Evolutionary conservation across 2,888 invertebrate species (phyloP), one percentile per base, ranked within the genome.

Genomic region (Apodemia duryi): DNA sequence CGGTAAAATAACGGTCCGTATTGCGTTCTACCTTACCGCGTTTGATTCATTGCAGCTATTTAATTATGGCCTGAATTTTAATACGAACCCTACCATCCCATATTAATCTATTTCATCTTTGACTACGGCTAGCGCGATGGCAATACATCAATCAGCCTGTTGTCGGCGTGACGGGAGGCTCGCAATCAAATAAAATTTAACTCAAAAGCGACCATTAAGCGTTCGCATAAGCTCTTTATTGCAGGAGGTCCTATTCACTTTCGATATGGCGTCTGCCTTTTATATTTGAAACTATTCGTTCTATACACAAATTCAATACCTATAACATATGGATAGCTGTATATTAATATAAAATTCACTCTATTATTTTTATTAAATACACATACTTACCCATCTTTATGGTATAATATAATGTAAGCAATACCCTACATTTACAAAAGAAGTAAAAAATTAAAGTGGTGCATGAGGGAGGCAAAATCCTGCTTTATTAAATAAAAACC

Each of bases 151-250:
- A 88, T 90, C 89, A 88, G 84, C 78, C 77, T 72, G 79, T 75
- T 80, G 84, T 77, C 76, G 78, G 74, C 78, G 76, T 78, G 84
- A 84, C 85, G 82, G 71, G 74, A 75, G 76, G 78, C 72, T 80
- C 75, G 88, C 89, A 89, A 91, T 89, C 88, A 90, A 91, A 91
- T 91, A 89, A 90, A 90, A 90, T 89, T 90, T 87, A 87, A 88
- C 88, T 86, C 81, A 80, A 83, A 83, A 84, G 78, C 83, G 72
- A 72, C 73, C 75, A 76, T 75, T 71, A 72, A 75, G 76, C 73
- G 71, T 66, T 73, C 73, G 70, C 73, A 73, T 77, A 77, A 77
- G 76, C 76, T 77, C 75, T 77, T 79, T 77, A 78, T 79, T 78
- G 74, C 76, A 68, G 70, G 70, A 5, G 70, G 68, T 65, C 60